Evolutionary conservation across 2,797 vertebrate genomes (phyloP), one percentile per base, ranked within the genome.

Genomic region (Numenius phaeopus): DNA sequence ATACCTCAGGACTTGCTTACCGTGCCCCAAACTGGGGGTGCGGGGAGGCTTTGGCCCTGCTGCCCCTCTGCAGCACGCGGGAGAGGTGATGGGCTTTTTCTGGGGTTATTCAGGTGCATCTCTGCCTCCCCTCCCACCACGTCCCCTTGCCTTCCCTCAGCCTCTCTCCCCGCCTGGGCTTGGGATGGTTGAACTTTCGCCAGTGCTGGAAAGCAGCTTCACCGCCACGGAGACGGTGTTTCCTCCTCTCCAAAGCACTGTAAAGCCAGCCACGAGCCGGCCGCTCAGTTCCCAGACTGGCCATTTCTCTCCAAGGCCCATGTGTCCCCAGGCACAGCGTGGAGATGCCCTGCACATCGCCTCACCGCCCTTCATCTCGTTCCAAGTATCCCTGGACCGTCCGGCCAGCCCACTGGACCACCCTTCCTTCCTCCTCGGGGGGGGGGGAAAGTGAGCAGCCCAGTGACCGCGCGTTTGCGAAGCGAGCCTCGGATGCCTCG

Each of bases 401-500:
- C 46, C 71, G n/a, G 9, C 40, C 67, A 54, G 57, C 44, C 72
- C 61, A 24, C 3, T 0, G 3, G 17, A 23, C 49, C 29, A 5
- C 70, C 79, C 49, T 89, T 85, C 83, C 73, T 78, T 69, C 69
- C 85, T 85, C 64, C 67, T 46, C 2, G 0, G 30, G 18, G 32
- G 6, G 34, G 12, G 34, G 26, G 37, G 19, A 29, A 55, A 30
- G 59, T 0, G 5, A 81, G 34, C 40, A 42, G 40, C 59, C 66
- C 85, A 37, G 65, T 4, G 4, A 17, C 64, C 2, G 12, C 0
- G 0, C 26, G 2, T n/a, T 91, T 22, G 37, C 10, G 3, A n/a
- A 87, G 44, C 2, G 5, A 50, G 57, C 47, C 69, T 86, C 2
- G 0, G 54, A n/a, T 0, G 1, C 55, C 27, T 71, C 11, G 1